Percentiles rank a stretch among this genome's conserved stretches.
phyloP scores from a whole-genome alignment of 2,888 invertebrate genomes.

The Drosophila infuscata region DNA sequence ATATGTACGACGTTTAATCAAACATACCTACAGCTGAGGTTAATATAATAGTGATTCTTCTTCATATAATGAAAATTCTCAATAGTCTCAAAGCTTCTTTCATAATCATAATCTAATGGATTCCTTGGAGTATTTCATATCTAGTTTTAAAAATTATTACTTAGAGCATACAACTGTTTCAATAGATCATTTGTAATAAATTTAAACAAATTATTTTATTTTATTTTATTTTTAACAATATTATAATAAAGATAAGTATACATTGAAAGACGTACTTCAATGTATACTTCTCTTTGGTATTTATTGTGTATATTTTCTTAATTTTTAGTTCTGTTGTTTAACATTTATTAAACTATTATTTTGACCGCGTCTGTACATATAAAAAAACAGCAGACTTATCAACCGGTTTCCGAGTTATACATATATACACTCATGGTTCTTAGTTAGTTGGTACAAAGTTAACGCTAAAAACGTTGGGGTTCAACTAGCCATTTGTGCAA shows the following conservation, averaged over 20 bases:
- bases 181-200: not conserved
- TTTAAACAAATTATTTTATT: not conserved
- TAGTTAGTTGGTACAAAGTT: not conserved
- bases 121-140: not conserved
- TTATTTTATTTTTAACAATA: not conserved
- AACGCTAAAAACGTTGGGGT: not conserved
- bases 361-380: not conserved
- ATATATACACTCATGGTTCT: not conserved
- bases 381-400: conserved; percentile 7
- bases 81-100: not conserved
- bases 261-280: too few relatives aligned
- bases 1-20: not conserved
- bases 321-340: too few relatives aligned
- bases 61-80: not conserved
- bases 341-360: not conserved
- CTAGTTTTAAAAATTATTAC: not conserved
- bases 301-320: not conserved
- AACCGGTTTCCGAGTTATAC: conserved; percentile 34
- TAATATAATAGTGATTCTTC: not conserved
- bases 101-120: not conserved
- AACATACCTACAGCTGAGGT: not conserved
- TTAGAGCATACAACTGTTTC: not conserved
- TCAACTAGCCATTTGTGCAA: not conserved
- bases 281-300: not conserved
- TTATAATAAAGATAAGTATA: too few relatives aligned